A percentile compares a stretch with the other conserved stretches of the same genome.
Conservation (phyloP, 2,113 vertebrate species). For the Struthidea cinerea region DNA sequence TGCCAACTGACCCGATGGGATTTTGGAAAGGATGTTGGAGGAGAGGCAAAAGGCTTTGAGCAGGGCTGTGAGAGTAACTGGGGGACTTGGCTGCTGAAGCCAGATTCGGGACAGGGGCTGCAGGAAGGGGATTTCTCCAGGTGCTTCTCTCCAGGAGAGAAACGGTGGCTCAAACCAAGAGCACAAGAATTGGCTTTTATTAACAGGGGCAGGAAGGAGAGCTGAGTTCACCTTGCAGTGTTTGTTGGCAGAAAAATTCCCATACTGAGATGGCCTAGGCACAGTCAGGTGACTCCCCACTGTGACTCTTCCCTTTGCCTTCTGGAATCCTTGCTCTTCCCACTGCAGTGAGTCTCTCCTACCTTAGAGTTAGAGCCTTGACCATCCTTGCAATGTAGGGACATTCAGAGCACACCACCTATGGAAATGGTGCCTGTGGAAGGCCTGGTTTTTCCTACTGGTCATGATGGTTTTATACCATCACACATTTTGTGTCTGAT, state of each 20-base stretch:
- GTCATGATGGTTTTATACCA: background rate
- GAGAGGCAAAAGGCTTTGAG: background rate
- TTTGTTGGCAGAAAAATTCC: background rate
- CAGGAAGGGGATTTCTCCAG: background rate
- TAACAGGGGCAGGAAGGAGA: background rate
- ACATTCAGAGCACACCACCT: background rate
- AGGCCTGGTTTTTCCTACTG: background rate
- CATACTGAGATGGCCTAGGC: background rate
- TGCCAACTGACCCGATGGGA: background rate
- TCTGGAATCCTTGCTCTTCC: background rate
- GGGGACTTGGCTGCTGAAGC: background rate
- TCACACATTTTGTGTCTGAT: background rate
- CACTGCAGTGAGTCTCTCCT: background rate
- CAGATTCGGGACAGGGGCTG: background rate
- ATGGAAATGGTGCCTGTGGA: background rate
- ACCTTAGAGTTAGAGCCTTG: background rate
- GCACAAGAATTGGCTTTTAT: background rate
- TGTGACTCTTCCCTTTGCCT: background rate
- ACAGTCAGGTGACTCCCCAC: background rate
- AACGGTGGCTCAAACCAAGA: background rate
- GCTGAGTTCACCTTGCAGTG: background rate
- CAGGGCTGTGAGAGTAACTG: background rate
- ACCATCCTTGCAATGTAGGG: background rate
- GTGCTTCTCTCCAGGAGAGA: background rate
- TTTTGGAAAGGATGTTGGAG: background rate